phyloP scores from a whole-genome alignment of 2,797 vertebrate species.

The Ctenopoma kingsleyae region DNA sequence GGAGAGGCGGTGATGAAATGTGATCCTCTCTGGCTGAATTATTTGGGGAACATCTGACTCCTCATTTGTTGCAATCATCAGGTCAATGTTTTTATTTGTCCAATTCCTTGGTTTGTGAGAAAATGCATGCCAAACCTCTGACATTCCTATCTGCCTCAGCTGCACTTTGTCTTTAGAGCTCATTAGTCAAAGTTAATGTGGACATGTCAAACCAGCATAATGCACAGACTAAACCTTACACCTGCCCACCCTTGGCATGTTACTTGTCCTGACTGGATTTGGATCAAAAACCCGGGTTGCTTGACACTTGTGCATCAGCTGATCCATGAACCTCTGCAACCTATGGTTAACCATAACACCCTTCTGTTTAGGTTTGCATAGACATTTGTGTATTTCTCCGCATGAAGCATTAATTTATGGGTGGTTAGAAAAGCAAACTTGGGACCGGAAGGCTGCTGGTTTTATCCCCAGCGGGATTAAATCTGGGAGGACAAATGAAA shows the following conservation, averaged over 20 bases:
- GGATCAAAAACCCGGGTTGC: background rate
- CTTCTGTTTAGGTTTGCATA: background rate
- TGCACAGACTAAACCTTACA: too few relatives aligned
- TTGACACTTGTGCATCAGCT: background rate
- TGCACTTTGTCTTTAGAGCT: background rate
- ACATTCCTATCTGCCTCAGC: background rate
- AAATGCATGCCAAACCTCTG: background rate
- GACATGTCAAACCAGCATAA: too few relatives aligned
- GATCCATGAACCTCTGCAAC: background rate
- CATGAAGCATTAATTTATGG: background rate
- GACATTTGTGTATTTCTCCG: background rate
- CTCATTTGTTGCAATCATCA: background rate
- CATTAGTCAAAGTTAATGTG: too few relatives aligned
- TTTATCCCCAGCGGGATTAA: background rate
- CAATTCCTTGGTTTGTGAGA: background rate
- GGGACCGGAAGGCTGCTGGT: background rate
- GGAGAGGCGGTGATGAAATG: too few relatives aligned
- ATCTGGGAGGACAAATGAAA: background rate
- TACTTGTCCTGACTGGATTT: background rate
- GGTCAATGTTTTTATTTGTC: background rate
- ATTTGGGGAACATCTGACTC: background rate
- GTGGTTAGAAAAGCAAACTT: background rate
- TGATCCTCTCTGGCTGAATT: too few relatives aligned
- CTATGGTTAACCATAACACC: background rate
- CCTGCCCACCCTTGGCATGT: too few relatives aligned